These are phyloP conservation scores for Clarias laeviceps DNA, from an alignment of 2,797 vertebrate species.

Conservation along the genomic window DNA sequence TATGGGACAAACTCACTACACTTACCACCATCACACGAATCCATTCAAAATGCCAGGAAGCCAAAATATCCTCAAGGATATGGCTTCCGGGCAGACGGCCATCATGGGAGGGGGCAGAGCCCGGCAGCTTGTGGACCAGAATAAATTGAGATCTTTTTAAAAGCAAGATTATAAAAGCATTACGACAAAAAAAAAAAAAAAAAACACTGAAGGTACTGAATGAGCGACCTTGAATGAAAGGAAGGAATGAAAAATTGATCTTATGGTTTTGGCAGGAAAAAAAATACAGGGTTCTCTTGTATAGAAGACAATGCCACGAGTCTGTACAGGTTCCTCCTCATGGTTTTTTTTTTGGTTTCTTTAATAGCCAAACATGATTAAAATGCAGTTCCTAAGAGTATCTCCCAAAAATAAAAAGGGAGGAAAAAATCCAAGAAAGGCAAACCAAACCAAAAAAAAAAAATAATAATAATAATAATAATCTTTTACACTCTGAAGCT, in stretches of 20 bases:
- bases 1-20: conserved; percentile 58
- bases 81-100: conserved; percentile 75
- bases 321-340: conserved; percentile 63
- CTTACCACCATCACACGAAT: conserved; percentile 83
- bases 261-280: conserved; percentile 46
- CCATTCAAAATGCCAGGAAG: conserved; percentile 86
- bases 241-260: conserved; percentile 40
- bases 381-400: conserved; percentile 75
- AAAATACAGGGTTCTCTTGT: conserved; percentile 64
- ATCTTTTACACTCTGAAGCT: conserved; percentile 70
- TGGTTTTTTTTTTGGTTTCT: conserved; percentile 59
- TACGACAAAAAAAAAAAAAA: conserved; percentile 50
- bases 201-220: conserved; percentile 51
- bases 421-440: neutral
- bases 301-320: conserved; percentile 68
- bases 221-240: conserved; percentile 46
- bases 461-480: conserved; percentile 60
- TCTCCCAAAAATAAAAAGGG: conserved; percentile 57
- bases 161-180: conserved; percentile 54
- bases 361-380: conserved; percentile 80
- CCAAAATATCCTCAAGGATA: conserved; percentile 83
- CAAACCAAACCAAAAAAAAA: conserved; percentile 57
- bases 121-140: conserved; percentile 79
- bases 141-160: conserved; percentile 63
- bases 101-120: conserved; percentile 75